phyloP scores from a whole-genome alignment of 2,113 vertebrate genomes.

The Thymallus thymallus region DNA sequence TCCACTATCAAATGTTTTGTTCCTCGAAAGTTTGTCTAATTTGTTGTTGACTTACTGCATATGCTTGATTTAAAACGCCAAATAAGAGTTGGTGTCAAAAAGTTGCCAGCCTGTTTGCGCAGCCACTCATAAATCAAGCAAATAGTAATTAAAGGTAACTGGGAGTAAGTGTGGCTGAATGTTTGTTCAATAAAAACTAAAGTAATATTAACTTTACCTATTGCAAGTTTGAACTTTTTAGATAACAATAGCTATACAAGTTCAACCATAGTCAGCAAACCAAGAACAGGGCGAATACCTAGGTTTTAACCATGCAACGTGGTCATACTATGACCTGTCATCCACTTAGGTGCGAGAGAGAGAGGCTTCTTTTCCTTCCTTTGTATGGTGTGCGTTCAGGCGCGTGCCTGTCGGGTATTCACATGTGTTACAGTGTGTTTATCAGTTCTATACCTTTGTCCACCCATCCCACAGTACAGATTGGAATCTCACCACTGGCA shows the following conservation, averaged over 20 bases:
- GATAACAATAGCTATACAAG: neutral
- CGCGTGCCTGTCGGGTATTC: conserved; percentile 27
- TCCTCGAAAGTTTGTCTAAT: no score
- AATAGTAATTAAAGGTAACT: neutral
- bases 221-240: neutral
- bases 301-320: neutral
- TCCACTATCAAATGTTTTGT: no score
- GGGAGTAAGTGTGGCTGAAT: neutral
- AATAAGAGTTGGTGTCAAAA: no score
- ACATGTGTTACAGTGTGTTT: conserved; percentile 32
- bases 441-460: conserved; percentile 2
- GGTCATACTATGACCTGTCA: conserved; percentile 30
- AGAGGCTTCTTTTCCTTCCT: neutral
- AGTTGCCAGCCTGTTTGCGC: neutral
- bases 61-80: no score
- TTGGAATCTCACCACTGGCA: conserved; percentile 10
- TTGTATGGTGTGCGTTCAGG: neutral
- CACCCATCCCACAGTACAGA: neutral
- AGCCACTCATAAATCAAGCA: neutral
- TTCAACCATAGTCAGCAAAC: neutral
- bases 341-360: conserved; percentile 14
- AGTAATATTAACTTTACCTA: neutral
- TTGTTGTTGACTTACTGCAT: no score
- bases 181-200: neutral
- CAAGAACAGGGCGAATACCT: neutral